Evolutionary conservation across 2,113 vertebrate genomes (phyloP), one percentile per base, ranked within the genome.

Genomic region (Sapajus apella): DNA sequence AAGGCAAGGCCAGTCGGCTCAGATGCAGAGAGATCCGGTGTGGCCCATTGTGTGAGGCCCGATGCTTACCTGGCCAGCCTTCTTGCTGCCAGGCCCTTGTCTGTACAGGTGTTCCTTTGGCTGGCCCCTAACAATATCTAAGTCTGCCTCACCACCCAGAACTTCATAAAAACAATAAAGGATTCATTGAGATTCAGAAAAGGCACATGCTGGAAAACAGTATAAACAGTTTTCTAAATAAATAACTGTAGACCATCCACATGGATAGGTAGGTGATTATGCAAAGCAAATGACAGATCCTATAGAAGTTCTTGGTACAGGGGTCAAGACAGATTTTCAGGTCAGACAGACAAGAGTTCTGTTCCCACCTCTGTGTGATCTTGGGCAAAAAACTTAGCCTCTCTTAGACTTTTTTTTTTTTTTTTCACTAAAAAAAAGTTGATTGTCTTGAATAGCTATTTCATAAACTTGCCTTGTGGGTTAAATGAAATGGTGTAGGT

Each of bases 11-110:
- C 6, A 16, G 30, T 32, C 37, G 55, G 61, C 47, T 61, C 32
- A 58, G 20, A 16, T 10, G 45, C 1, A n/a, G 50, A 77, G 7
- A 72, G 55, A 16, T 4, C 10, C 43, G 2, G 6, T 3, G 14
- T 17, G 55, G 8, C 2, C 68, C 0, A 0, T 52, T 56, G 16
- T 17, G 1, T 6, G 30, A 64, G 11, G 25, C 12, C 25, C 4
- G 2, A 20, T 55, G 21, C 14, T 87, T 35, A 12, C 76, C 25
- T 37, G 4, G 64, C 45, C 61, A 37, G 45, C 35, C 27, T 52
- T 76, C 45, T 40, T 55, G 27, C 37, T 73, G 45, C 73, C 56
- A 82, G 56, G 58, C 5, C 40, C 21, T 27, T 1, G 2, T 52
- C 47, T 68, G 45, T 66, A 21, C 25, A 50, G 30, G 5, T 50